These are phyloP conservation scores for Macrostomum lignano DNA, from an alignment of 1,140 invertebrate genomes.

Conservation along the genomic window DNA sequence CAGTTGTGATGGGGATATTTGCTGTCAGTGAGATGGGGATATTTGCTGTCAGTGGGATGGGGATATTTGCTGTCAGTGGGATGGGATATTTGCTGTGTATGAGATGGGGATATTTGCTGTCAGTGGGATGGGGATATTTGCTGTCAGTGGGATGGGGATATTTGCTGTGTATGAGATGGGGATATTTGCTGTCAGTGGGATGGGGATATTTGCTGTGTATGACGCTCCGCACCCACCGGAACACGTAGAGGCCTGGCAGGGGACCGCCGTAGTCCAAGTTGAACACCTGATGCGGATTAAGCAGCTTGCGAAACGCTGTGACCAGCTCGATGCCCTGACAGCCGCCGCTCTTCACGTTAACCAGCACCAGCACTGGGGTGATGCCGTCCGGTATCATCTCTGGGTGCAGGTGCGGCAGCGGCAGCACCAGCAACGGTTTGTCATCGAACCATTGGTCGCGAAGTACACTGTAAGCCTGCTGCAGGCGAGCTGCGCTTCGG, in stretches of 20 bases:
- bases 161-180: too few species aligned
- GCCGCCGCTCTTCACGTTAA: slow-evolving; percentile 95
- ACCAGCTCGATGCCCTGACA: slow-evolving; percentile 92
- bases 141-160: too few species aligned
- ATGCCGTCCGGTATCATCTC: slow-evolving; percentile 35
- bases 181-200: too few species aligned
- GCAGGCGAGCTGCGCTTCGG: slow-evolving; percentile 75
- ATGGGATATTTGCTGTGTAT: too few species aligned
- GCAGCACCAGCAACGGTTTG: slow-evolving; percentile 77
- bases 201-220: too few species aligned
- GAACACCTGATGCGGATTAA: slow-evolving; percentile 46
- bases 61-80: too few species aligned
- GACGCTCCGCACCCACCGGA: too few species aligned
- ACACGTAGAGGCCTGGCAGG: slow-evolving; percentile 83
- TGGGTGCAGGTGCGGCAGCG: slow-evolving; percentile 45
- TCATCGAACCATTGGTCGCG: slow-evolving; percentile 76
- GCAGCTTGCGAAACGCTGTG: slow-evolving; percentile 68
- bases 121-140: too few species aligned
- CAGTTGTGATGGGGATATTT: too few species aligned
- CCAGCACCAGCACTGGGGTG: slow-evolving; percentile 81
- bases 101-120: too few species aligned
- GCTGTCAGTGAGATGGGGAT: too few species aligned
- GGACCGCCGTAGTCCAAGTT: slow-evolving; percentile 85
- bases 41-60: too few species aligned
- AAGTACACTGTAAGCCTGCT: slow-evolving; percentile 63